A percentile compares a stretch with the other conserved stretches of the same genome.
Evolutionary conservation across 2,113 vertebrate species (phyloP).

Genomic region (Mellivora capensis): DNA sequence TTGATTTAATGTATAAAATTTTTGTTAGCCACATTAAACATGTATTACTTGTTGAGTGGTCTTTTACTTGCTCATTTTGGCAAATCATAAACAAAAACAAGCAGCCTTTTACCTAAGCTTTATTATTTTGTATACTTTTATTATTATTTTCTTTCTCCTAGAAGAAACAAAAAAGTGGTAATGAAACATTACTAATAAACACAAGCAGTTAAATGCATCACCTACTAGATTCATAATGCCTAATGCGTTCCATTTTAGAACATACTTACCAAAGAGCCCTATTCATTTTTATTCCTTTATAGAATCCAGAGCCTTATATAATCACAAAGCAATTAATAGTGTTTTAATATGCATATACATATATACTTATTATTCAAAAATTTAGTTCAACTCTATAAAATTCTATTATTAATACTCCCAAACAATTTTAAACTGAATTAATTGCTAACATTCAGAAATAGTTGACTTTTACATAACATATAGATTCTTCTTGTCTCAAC

Average conservation of each 20-base stretch:
- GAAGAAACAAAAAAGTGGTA: background rate
- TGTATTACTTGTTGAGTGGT: background rate
- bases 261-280: background rate
- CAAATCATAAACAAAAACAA: background rate
- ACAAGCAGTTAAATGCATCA: background rate
- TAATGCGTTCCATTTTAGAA: background rate
- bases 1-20: background rate
- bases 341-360: background rate
- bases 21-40: background rate
- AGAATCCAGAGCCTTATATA: background rate
- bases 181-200: slow-evolving; percentile 2
- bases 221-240: background rate
- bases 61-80: background rate
- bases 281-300: background rate
- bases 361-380: background rate
- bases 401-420: background rate
- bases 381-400: background rate
- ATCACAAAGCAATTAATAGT: background rate
- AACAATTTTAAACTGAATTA: background rate
- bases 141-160: background rate
- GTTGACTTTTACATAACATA: background rate
- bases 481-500: background rate
- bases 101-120: background rate
- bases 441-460: background rate
- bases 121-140: background rate